Conservation (phyloP, 1,140 invertebrate species). For the Microplitis mediator region DNA sequence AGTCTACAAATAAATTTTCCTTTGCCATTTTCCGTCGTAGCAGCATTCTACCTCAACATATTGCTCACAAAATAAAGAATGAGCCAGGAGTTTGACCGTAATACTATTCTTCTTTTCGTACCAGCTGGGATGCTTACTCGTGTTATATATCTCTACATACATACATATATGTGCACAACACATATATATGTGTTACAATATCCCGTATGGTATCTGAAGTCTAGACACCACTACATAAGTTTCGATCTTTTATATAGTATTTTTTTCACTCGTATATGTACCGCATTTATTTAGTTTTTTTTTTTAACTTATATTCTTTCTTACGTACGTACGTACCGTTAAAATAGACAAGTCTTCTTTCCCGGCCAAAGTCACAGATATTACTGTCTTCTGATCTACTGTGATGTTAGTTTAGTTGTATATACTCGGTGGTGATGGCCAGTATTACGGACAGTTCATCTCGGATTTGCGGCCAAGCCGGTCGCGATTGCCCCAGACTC, state of each 20-base stretch:
- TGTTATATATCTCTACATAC: neutral
- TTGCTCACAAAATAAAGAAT: slow-evolving; percentile 35
- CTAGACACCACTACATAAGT: neutral
- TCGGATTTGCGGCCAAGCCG: slow-evolving; percentile 44
- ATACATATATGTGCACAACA: neutral
- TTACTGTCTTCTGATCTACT: slow-evolving; percentile 36
- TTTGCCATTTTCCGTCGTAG: slow-evolving; percentile 6
- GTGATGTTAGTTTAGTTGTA: too few relatives aligned
- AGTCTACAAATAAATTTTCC: slow-evolving; percentile 38
- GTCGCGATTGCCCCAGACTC: slow-evolving; percentile 20
- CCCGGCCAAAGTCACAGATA: slow-evolving; percentile 52
- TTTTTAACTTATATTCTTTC: slow-evolving; percentile 1
- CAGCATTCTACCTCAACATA: neutral
- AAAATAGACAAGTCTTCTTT: slow-evolving; percentile 56
- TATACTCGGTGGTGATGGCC: slow-evolving; percentile 16
- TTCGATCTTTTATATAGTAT: neutral
- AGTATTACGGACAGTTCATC: slow-evolving; percentile 45
- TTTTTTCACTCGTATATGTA: neutral
- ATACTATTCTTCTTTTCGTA: slow-evolving; percentile 10
- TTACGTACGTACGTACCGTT: slow-evolving; percentile 43
- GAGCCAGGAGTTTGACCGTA: neutral
- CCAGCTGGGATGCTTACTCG: neutral
- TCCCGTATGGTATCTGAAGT: neutral
- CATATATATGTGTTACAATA: slow-evolving; percentile 8
- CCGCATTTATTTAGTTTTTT: slow-evolving; percentile 5